Evolutionary conservation across 2,888 invertebrate genomes (phyloP).

Genomic region (Pachydiplax longipennis): DNA sequence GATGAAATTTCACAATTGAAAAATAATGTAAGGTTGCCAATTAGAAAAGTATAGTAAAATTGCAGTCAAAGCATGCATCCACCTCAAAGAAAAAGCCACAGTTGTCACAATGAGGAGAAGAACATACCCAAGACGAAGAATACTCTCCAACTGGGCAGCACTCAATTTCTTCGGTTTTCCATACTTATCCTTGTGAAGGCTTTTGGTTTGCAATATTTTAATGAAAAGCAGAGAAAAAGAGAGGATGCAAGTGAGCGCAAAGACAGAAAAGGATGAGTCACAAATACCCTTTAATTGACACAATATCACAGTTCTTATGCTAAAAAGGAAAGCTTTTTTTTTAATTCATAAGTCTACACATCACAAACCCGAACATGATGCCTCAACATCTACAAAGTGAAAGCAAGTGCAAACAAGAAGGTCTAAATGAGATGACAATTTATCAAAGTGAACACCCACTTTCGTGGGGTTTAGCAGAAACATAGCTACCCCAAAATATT

Average conservation of each 20-base stretch:
- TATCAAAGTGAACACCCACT: background rate
- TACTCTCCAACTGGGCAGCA: slow-evolving; percentile 78
- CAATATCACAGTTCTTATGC: background rate
- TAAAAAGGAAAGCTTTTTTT: slow-evolving; percentile 11
- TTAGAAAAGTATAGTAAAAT: background rate
- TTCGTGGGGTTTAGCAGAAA: background rate
- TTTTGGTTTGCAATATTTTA: slow-evolving; percentile 59
- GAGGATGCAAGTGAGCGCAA: slow-evolving; percentile 31
- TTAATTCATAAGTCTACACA: background rate
- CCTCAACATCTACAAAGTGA: background rate
- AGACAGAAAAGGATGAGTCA: slow-evolving; percentile 29
- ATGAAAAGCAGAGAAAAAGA: slow-evolving; percentile 31
- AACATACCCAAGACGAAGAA: slow-evolving; percentile 79
- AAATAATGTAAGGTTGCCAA: background rate
- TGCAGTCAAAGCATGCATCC: background rate
- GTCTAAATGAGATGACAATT: background rate
- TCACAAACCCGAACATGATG: background rate
- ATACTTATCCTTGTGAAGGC: slow-evolving; percentile 87
- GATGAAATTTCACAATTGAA: background rate
- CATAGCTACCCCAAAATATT: background rate
- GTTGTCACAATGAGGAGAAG: slow-evolving; percentile 47
- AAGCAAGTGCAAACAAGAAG: slow-evolving; percentile 13
- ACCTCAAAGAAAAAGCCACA: background rate
- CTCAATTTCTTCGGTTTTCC: slow-evolving; percentile 82
- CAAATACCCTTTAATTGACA: background rate